A percentile compares a stretch with the other conserved stretches of the same genome.
phyloP scores from a whole-genome alignment of 1,140 invertebrate species.

The Scaptomyza pallida region DNA sequence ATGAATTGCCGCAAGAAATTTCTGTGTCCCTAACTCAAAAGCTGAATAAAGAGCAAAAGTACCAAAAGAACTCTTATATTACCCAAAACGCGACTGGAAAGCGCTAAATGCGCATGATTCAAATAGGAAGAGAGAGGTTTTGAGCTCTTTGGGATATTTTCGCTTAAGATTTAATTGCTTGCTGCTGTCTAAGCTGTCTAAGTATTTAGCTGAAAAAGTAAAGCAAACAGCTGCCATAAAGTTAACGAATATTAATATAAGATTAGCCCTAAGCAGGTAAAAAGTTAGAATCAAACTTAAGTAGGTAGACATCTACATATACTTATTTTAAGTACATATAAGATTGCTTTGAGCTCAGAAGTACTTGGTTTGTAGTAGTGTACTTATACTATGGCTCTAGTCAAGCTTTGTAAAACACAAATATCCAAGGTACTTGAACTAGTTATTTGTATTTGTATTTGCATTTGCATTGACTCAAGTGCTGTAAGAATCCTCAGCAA shows the following conservation, averaged over 20 bases:
- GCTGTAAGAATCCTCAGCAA: constrained; percentile 36
- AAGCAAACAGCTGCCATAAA: background rate
- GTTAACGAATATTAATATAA: background rate
- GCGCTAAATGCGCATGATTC: constrained; percentile 38
- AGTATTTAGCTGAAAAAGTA: background rate
- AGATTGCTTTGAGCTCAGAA: background rate
- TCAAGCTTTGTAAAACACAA: constrained; percentile 19
- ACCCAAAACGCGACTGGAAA: constrained; percentile 49
- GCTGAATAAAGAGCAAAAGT: constrained; percentile 74
- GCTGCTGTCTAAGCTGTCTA: constrained; percentile 14
- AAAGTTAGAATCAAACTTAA: background rate
- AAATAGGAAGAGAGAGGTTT: constrained; percentile 4
- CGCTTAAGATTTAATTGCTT: constrained; percentile 39
- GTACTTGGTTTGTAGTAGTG: constrained; percentile 1
- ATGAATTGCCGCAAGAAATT: constrained; percentile 15
- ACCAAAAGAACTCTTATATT: constrained; percentile 66
- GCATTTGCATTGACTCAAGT: constrained; percentile 49
- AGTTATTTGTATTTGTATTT: constrained; percentile 46
- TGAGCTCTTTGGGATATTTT: constrained; percentile 42
- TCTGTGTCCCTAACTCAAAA: background rate
- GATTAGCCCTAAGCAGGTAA: background rate
- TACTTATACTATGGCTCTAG: background rate
- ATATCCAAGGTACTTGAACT: constrained; percentile 35
- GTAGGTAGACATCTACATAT: background rate
- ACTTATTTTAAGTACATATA: background rate